Evolutionary conservation across 2,888 invertebrate species (phyloP).

Genomic region (Deilephila porcellus): DNA sequence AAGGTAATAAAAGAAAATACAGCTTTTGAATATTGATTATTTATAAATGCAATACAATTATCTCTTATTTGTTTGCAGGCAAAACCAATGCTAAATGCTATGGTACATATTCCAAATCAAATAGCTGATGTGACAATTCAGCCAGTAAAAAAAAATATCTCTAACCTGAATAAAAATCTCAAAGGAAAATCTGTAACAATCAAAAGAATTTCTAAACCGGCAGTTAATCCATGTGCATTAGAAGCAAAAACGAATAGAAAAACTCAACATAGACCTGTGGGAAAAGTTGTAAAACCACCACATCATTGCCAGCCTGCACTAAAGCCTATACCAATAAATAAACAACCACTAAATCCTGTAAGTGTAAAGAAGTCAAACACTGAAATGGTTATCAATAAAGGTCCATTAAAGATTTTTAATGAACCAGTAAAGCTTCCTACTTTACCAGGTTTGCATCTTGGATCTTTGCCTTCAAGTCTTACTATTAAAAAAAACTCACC

Average conservation of each 20-base stretch:
- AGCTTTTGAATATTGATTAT: too few relatives aligned
- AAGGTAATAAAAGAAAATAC: slow-evolving; percentile 54
- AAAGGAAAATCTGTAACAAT: slow-evolving; percentile 50
- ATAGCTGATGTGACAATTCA: slow-evolving; percentile 63
- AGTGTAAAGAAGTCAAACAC: slow-evolving; percentile 39
- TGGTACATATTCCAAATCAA: slow-evolving; percentile 73
- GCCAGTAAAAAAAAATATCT: slow-evolving; percentile 50
- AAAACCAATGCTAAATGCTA: slow-evolving; percentile 68
- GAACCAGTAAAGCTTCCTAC: slow-evolving; percentile 41
- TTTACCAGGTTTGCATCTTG: slow-evolving; percentile 45
- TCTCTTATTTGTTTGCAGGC: slow-evolving; percentile 55
- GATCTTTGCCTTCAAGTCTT: slow-evolving; percentile 65
- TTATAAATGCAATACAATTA: too few relatives aligned
- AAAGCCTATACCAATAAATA: slow-evolving; percentile 36
- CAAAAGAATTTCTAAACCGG: slow-evolving; percentile 47
- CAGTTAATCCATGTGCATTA: slow-evolving; percentile 48
- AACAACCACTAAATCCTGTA: slow-evolving; percentile 44
- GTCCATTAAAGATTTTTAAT: slow-evolving; percentile 37
- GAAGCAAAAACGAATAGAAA: slow-evolving; percentile 49
- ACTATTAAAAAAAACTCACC: slow-evolving; percentile 60
- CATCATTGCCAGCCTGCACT: neutral
- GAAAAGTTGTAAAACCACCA: slow-evolving; percentile 33
- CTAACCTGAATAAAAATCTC: slow-evolving; percentile 29
- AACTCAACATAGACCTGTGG: slow-evolving; percentile 34
- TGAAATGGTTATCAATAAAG: slow-evolving; percentile 40